These are phyloP conservation scores for Plagodis dolabraria DNA, from an alignment of 2,888 invertebrate species.

Conservation along the genomic window DNA sequence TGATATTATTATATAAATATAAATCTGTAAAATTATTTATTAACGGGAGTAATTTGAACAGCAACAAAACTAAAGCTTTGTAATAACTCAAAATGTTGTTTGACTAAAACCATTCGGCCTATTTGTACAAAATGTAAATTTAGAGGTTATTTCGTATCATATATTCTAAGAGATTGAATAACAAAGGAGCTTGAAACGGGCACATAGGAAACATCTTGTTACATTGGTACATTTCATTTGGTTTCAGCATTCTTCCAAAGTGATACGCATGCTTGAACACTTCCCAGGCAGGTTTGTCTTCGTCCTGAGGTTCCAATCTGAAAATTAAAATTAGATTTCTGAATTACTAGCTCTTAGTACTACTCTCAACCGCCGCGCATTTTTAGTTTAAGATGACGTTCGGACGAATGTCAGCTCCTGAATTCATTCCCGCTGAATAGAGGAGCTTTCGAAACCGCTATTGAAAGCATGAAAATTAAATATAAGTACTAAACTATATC, in stretches of 20 bases:
- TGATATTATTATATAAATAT: too few species aligned
- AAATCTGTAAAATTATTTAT: too few species aligned
- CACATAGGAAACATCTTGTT: conserved; percentile 55
- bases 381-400: not conserved
- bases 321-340: conserved; percentile 33
- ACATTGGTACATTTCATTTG: conserved; percentile 45
- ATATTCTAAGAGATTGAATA: conserved; percentile 60
- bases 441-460: too few species aligned
- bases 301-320: conserved; percentile 59
- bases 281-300: conserved; percentile 54
- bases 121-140: not conserved
- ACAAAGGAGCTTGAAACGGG: conserved; percentile 54
- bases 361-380: not conserved
- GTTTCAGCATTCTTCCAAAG: conserved; percentile 42
- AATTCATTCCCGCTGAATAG: too few species aligned
- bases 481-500: too few species aligned
- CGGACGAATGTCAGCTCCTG: too few species aligned
- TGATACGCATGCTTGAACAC: conserved; percentile 59
- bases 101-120: too few species aligned
- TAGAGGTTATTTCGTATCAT: conserved; percentile 44
- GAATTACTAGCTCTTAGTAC: too few species aligned
- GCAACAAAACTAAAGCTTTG: too few species aligned
- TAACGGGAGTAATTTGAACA: too few species aligned
- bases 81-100: too few species aligned
- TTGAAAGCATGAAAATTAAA: too few species aligned